phyloP scores from a whole-genome alignment of 2,113 vertebrate species.

The Embiotoca jacksoni region DNA sequence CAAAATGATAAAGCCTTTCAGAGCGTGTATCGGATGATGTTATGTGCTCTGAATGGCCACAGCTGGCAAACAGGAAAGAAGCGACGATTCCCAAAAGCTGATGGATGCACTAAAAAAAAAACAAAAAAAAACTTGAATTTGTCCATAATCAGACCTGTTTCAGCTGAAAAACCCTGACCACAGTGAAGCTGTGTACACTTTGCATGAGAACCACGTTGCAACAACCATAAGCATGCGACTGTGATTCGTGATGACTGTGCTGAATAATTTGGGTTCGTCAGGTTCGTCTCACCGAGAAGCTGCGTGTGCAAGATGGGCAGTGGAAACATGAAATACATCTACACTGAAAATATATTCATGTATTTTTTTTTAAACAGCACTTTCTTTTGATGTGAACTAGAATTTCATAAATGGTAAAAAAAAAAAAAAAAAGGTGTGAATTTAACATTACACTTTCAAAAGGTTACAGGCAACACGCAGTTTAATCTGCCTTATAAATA shows the following conservation, averaged over 20 bases:
- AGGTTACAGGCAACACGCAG: not conserved
- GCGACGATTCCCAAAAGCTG: not conserved
- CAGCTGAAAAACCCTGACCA: not conserved
- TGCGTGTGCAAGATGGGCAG: too few relatives aligned
- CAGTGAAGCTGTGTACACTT: not conserved
- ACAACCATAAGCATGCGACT: too few relatives aligned
- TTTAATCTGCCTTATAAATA: not conserved
- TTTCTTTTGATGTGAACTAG: too few relatives aligned
- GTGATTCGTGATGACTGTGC: too few relatives aligned
- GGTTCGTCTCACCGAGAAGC: too few relatives aligned
- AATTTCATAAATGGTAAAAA: too few relatives aligned
- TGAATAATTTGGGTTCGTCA: too few relatives aligned
- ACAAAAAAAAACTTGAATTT: not conserved
- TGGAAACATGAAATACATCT: too few relatives aligned
- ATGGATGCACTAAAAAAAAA: not conserved
- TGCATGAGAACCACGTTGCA: not conserved
- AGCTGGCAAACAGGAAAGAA: not conserved
- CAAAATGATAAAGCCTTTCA: constrained; percentile 1
- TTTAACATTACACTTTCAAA: too few relatives aligned
- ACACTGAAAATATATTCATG: too few relatives aligned
- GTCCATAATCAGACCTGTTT: not conserved
- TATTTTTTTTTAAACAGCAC: too few relatives aligned
- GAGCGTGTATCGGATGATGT: not conserved
- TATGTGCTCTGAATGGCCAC: not conserved
- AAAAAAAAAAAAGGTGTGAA: too few relatives aligned